Base-by-base conservation (phyloP, 2,113 vertebrate species). In the Sphaerodactylus townsendi region DNA sequence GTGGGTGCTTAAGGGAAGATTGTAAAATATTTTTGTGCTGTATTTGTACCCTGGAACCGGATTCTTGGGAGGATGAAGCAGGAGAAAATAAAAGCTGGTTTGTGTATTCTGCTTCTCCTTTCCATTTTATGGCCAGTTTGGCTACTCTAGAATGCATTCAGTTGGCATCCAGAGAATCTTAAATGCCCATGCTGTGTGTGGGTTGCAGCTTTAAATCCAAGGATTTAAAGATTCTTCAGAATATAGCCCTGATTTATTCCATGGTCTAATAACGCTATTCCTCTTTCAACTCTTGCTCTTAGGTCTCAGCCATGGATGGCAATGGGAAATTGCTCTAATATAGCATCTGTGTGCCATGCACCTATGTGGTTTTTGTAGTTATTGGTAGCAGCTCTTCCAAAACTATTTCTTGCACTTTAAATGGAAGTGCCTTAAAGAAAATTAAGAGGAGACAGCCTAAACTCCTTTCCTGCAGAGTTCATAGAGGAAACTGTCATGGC, bases 161-260 rank as follows among this genome's bases (percentile, higher is more conserved):
- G 9, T 65, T 64, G 73, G 71, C 39, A 48, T 75, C 75, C 56
- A 82, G 46, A 65, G n/a, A 74, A 82, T 82, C 25, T 59, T 46
- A 74, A 44, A 23, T 62, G 37, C 15, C 53, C 30, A 44, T 74
- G 25, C 21, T 48, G 25, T 73, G 6, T 46, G 10, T 74, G 41
- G 25, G 39, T 41, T 25, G n/a, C 53, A 64, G 14, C 23, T 69
- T n/a, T 48, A 39, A 44, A 39, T 48, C 7, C 39, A 74, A 41
- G 56, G 59, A 74, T 82, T 82, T 74, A 11, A 70, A 62, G 33
- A 56, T 62, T 17, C 13, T 21, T 78, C 37, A 84, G 75, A 84
- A 84, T 59, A 84, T 46, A n/a, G n/a, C 53, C 59, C 62, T 71
- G 48, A 71, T 71, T n/a, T 78, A 13, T 84, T 78, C 53, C 28